These are phyloP conservation scores for Notocelia uddmanniana DNA, from an alignment of 2,888 invertebrate species.

Conservation along the genomic window DNA sequence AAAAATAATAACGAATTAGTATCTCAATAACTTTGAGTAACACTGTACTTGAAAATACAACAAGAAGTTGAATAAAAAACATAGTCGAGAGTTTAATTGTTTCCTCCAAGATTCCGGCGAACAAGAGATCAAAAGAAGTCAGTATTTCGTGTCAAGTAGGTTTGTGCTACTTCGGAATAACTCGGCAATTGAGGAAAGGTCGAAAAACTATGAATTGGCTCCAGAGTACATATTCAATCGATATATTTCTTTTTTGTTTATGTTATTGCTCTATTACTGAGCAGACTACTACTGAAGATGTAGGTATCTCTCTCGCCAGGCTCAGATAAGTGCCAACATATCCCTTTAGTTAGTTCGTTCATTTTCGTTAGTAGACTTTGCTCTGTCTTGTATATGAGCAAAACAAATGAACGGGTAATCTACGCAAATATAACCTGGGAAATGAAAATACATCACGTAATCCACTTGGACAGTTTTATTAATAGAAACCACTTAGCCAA, in stretches of 20 bases:
- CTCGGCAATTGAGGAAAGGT: conserved; percentile 46
- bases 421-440: conserved; percentile 2
- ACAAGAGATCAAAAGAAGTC: conserved; percentile 47
- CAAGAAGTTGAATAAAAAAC: not conserved
- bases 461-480: conserved; percentile 31
- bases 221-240: not conserved
- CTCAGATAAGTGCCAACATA: not conserved
- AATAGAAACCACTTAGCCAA: conserved; percentile 44
- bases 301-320: not conserved
- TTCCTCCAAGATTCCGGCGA: conserved; percentile 9
- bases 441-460: conserved; percentile 25
- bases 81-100: conserved; percentile 30
- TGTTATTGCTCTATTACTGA: not conserved
- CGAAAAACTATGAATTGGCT: conserved; percentile 13
- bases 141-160: conserved; percentile 51
- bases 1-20: conserved; percentile 45
- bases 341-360: not conserved
- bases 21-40: not conserved
- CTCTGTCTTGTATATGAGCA: not conserved
- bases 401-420: conserved; percentile 3
- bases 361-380: not conserved
- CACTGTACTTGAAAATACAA: not conserved
- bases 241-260: not conserved
- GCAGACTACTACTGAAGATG: not conserved
- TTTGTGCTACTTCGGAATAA: conserved; percentile 49